A percentile compares a stretch with the other conserved stretches of the same genome.
These are phyloP conservation scores for Calyptommatus sinebrachiatus DNA, from an alignment of 2,113 vertebrate species.

Conservation along the genomic window DNA sequence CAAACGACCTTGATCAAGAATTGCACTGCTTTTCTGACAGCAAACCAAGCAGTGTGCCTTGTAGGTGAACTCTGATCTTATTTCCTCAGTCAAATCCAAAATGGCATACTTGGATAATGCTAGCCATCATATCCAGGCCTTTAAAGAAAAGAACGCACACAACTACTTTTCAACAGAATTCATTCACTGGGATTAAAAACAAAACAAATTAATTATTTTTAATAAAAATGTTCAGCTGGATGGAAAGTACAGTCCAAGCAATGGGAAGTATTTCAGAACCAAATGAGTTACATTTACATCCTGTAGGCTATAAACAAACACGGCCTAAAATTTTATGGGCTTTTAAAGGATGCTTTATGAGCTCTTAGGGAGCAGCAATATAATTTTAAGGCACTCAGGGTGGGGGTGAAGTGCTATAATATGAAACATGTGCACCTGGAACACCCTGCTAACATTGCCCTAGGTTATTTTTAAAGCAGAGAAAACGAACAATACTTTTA, in stretches of 20 bases:
- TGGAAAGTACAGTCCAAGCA: conserved; percentile 51
- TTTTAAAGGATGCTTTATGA: conserved; percentile 75
- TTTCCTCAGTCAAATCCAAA: neutral
- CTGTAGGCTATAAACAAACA: conserved; percentile 72
- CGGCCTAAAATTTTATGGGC: conserved; percentile 76
- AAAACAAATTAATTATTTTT: conserved; percentile 49
- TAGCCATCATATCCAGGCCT: neutral
- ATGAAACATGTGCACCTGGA: conserved; percentile 60
- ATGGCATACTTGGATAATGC: neutral
- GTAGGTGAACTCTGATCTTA: neutral
- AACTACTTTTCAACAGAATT: conserved; percentile 14
- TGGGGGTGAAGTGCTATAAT: conserved; percentile 71
- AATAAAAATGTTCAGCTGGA: conserved; percentile 42
- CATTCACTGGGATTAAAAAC: conserved; percentile 40
- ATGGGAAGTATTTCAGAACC: conserved; percentile 69
- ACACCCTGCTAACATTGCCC: conserved; percentile 54
- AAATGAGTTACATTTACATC: conserved; percentile 68
- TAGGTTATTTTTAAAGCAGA: neutral
- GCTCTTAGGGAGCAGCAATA: conserved; percentile 68
- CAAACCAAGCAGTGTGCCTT: neutral
- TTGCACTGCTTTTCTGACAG: neutral
- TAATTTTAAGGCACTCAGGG: conserved; percentile 72
- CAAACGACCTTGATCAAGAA: neutral
- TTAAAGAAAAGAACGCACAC: neutral
- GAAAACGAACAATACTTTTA: neutral